Conservation (phyloP, 2,888 invertebrate species). For the Dolomedes plantarius region DNA sequence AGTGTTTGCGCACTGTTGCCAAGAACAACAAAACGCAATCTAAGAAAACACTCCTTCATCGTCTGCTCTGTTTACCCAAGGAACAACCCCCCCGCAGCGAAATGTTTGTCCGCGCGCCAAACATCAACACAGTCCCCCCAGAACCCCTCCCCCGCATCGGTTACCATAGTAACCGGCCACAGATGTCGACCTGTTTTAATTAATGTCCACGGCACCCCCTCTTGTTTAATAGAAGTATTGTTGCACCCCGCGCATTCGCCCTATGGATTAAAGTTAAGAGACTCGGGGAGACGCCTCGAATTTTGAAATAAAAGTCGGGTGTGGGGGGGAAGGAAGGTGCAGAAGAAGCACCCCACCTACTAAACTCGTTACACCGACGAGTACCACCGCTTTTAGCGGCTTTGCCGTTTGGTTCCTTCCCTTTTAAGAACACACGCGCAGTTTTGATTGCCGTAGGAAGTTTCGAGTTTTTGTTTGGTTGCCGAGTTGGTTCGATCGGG, state of each 20-base stretch:
- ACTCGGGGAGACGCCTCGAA: constrained; percentile 45
- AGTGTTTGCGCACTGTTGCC: constrained; percentile 71
- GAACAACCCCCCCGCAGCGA: constrained; percentile 40
- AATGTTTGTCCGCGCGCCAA: constrained; percentile 71
- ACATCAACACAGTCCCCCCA: constrained; percentile 66
- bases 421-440: constrained; percentile 63
- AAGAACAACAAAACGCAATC: constrained; percentile 73
- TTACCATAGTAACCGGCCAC: constrained; percentile 71
- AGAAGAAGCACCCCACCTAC: constrained; percentile 15
- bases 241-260: constrained; percentile 59
- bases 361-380: constrained; percentile 49
- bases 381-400: constrained; percentile 13
- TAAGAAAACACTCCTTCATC: constrained; percentile 72
- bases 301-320: constrained; percentile 22
- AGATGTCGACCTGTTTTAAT: constrained; percentile 72
- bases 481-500: constrained; percentile 2
- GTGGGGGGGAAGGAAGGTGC: constrained; percentile 15
- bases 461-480: constrained; percentile 44
- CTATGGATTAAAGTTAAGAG: constrained; percentile 65
- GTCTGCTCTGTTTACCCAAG: constrained; percentile 68
- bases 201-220: constrained; percentile 70
- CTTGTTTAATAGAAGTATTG: constrained; percentile 72
- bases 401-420: constrained; percentile 24
- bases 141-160: constrained; percentile 18
- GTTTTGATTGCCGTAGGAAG: constrained; percentile 65